Base-by-base conservation (phyloP, 1,140 invertebrate genomes). In the Pogonognathellus flavescens region DNA sequence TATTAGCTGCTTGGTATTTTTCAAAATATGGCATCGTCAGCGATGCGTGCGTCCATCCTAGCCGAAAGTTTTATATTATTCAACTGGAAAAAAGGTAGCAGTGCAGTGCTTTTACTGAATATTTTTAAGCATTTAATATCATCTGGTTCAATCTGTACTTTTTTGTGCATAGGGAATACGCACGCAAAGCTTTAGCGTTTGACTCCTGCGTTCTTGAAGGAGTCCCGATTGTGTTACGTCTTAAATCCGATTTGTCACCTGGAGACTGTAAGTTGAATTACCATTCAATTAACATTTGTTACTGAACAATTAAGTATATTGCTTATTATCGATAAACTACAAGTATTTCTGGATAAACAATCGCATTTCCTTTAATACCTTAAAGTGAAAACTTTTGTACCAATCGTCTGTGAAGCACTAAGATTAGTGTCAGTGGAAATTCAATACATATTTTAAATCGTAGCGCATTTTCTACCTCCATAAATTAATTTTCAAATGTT, bases 11-110 rank as follows among this genome's bases (percentile, higher is more conserved):
- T 14, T 66, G 62, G 62, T 25, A 66, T 13, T 66, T 66, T 14
- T 66, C 62, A 25, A 66, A 31, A 13, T 66, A 66, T 66, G 62
- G 62, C 8, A 66, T 66, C 9, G 1, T 66, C 22, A 66, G 62
- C 11, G 20, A 66, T 13, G 5, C 25, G 10, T 66, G 14, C 13
- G 10, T 10, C 13, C 62, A 66, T 25, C 62, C 62, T 13, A 14
- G 20, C 5, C 6, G 25, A 25, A 66, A 25, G 13, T 66, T 66
- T 31, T 66, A 25, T 13, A 66, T 66, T 3, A 13, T 66, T 13
- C 62, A 66, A 13, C 20, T 66, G 4, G 62, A 66, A 11, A 14
- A 31, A 66, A 66, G 62, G 62, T 66, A 66, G 25, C 31, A 41
- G 10, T 59, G 11, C 18, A 60, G 20, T 59, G 18, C 6, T 59